Conservation (phyloP, 2,888 invertebrate species). For the Netelia inedita region DNA sequence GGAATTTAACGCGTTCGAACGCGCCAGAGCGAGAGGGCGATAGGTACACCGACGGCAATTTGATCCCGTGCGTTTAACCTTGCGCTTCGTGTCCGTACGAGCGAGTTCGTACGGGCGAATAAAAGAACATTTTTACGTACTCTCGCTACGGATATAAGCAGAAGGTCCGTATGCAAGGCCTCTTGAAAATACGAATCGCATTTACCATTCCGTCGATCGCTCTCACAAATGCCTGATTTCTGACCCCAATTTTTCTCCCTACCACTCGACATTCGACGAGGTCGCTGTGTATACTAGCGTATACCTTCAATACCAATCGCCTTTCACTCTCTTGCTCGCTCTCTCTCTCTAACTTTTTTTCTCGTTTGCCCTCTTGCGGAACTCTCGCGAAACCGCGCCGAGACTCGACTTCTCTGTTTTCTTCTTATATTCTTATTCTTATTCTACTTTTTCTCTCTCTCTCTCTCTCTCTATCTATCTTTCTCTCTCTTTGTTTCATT, state of each 20-base stretch:
- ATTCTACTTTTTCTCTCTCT: neutral
- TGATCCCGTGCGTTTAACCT: too few relatives aligned
- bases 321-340: conserved; percentile 38
- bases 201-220: conserved; percentile 46
- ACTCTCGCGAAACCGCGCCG: neutral
- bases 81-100: too few relatives aligned
- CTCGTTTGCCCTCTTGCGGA: neutral
- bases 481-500: neutral
- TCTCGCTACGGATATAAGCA: too few relatives aligned
- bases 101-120: too few relatives aligned
- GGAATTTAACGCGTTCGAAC: too few relatives aligned
- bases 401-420: neutral
- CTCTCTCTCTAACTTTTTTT: neutral
- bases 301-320: conserved; percentile 46
- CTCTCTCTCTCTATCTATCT: neutral
- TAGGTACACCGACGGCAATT: too few relatives aligned
- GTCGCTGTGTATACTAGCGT: conserved; percentile 1
- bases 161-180: conserved; percentile 14
- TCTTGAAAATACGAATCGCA: conserved; percentile 11
- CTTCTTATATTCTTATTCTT: neutral
- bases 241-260: conserved; percentile 46
- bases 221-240: conserved; percentile 23
- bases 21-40: too few relatives aligned
- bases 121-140: too few relatives aligned
- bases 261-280: neutral